These are phyloP conservation scores for Sarcophaga carnaria DNA, from an alignment of 2,888 invertebrate genomes.

Conservation along the genomic window DNA sequence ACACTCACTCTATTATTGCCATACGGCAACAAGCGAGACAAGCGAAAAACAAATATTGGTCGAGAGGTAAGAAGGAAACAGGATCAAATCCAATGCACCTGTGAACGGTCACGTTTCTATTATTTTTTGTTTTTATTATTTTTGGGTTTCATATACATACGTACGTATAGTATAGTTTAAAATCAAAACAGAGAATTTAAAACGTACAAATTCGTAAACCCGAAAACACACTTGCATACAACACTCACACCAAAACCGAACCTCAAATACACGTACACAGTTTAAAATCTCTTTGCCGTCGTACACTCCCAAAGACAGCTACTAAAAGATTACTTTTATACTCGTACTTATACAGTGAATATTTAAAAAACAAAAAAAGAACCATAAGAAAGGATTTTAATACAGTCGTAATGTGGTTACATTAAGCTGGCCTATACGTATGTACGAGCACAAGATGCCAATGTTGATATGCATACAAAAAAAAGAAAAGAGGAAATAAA, in stretches of 20 bases:
- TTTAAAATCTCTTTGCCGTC: constrained; percentile 7
- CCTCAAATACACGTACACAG: constrained; percentile 12
- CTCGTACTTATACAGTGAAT: background rate
- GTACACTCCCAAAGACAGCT: background rate
- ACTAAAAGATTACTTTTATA: background rate
- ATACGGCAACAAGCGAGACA: constrained; percentile 9
- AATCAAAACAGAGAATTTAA: constrained; percentile 34
- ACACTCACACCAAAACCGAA: background rate
- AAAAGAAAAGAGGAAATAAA: no score
- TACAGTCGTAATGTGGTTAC: constrained; percentile 55
- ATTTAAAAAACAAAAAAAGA: background rate
- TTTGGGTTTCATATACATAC: no score
- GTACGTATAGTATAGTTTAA: background rate
- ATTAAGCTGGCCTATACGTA: constrained; percentile 52
- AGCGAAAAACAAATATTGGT: constrained; percentile 46
- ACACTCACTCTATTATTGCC: background rate
- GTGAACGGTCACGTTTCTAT: constrained; percentile 67
- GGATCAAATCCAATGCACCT: constrained; percentile 59
- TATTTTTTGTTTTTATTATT: constrained; percentile 11
- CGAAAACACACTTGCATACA: background rate
- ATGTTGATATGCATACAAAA: no score
- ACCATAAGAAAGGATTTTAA: constrained; percentile 44
- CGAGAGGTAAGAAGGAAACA: constrained; percentile 5
- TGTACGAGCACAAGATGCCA: constrained; percentile 1
- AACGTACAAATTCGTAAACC: constrained; percentile 70